A percentile compares a stretch with the other conserved stretches of the same genome.
Evolutionary conservation across 2,113 vertebrate genomes (phyloP).

Genomic region (Notothenia rossii): DNA sequence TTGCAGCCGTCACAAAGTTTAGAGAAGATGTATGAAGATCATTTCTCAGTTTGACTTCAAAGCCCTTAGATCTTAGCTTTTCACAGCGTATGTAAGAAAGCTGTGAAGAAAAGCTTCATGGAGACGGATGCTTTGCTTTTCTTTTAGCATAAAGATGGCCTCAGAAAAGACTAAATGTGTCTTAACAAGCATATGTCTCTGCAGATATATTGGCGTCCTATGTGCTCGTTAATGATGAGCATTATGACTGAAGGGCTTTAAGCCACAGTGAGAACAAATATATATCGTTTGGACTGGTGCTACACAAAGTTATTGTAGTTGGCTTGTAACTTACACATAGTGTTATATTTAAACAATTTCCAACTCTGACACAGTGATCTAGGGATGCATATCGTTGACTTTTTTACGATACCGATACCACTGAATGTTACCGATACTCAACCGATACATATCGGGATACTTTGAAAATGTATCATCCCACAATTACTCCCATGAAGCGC

Average conservation of each 20-base stretch:
- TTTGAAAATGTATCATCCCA: too few species aligned
- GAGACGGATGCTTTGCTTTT: background rate
- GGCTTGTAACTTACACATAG: background rate
- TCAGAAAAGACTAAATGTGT: background rate
- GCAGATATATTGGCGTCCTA: slow-evolving; percentile 18
- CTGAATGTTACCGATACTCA: too few species aligned
- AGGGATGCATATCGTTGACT: too few species aligned
- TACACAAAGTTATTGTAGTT: background rate
- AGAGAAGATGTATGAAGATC: slow-evolving; percentile 16
- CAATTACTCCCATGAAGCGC: too few species aligned
- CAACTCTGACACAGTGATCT: too few species aligned
- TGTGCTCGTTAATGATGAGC: background rate
- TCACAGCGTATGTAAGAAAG: background rate
- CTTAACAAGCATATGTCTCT: slow-evolving; percentile 9
- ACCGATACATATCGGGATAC: too few species aligned
- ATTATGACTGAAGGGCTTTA: background rate
- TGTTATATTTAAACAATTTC: background rate
- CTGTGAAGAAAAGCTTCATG: background rate
- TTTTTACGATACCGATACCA: too few species aligned
- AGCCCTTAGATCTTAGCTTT: slow-evolving; percentile 17
- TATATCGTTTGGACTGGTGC: background rate
- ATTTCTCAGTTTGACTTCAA: slow-evolving; percentile 12
- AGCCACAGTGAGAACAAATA: background rate
- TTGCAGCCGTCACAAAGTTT: slow-evolving; percentile 26
- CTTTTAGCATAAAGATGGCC: background rate